These are phyloP conservation scores for Arctopsyche grandis DNA, from an alignment of 1,140 invertebrate species.

Conservation along the genomic window DNA sequence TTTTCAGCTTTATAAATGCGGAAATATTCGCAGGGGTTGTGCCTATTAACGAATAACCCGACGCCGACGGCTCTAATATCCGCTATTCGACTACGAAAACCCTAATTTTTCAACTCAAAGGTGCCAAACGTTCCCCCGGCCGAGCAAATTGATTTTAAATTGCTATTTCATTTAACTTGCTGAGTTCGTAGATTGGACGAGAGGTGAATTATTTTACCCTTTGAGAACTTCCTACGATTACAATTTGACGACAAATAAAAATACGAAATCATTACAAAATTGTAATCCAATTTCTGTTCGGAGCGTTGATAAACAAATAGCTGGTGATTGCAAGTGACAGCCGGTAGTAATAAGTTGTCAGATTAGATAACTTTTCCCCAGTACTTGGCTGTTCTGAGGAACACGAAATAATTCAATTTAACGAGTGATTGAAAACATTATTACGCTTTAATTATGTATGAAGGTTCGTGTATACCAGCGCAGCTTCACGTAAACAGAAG, in stretches of 20 bases:
- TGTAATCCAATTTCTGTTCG: too few species aligned
- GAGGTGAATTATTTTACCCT: background rate
- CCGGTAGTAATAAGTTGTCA: background rate
- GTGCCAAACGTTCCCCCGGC: too few species aligned
- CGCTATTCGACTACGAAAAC: too few species aligned
- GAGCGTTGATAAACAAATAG: background rate
- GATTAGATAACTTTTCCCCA: too few species aligned
- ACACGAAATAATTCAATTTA: background rate
- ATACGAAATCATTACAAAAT: background rate
- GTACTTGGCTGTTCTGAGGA: too few species aligned
- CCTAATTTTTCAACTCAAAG: too few species aligned
- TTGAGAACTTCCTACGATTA: background rate
- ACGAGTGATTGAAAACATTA: background rate
- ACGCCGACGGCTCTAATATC: too few species aligned
- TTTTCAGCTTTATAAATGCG: too few species aligned
- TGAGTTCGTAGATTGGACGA: background rate
- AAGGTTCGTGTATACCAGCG: too few species aligned
- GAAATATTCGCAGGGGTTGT: too few species aligned
- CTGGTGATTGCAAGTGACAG: background rate
- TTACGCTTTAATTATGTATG: background rate
- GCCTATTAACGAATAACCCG: too few species aligned
- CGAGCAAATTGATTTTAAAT: slow-evolving; percentile 18
- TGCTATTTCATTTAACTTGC: background rate
- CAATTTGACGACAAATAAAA: background rate
- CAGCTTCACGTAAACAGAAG: too few species aligned